Evolutionary conservation across 2,797 vertebrate species (phyloP).

Genomic region (Lacerta bilineata): DNA sequence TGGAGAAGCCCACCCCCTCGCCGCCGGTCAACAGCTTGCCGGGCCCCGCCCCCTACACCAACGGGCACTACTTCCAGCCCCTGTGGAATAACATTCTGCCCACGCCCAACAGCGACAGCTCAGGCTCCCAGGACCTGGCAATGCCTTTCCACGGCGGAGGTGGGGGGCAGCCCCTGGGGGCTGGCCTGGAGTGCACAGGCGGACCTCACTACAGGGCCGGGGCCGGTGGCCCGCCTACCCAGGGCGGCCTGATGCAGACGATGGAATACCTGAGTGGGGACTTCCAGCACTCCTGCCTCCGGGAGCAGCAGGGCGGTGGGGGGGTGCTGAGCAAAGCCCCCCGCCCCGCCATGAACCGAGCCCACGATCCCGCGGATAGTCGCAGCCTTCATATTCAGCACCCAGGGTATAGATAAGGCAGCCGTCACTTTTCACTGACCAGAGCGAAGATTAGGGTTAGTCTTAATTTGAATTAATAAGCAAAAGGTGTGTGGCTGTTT

Average conservation of each 20-base stretch:
- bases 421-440: conserved; percentile 81
- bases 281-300: conserved; percentile 99
- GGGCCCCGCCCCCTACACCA: conserved; percentile 90
- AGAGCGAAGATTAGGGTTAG: conserved; percentile 77
- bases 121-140: conserved; percentile 96
- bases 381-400: conserved; percentile 95
- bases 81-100: conserved; percentile 98
- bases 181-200: conserved; percentile 91
- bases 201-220: conserved; percentile 93
- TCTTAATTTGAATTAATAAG: conserved; percentile 83
- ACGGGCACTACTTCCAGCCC: conserved; percentile 96
- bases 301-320: conserved; percentile 95
- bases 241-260: conserved; percentile 96
- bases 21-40: conserved; percentile 92
- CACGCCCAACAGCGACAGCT: conserved; percentile 99
- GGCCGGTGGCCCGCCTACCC: conserved; percentile 87
- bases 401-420: conserved; percentile 99
- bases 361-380: conserved; percentile 90
- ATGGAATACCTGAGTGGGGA: conserved; percentile 97
- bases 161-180: conserved; percentile 84
- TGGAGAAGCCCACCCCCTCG: conserved; percentile 95
- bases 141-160: conserved; percentile 88
- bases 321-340: conserved; percentile 95
- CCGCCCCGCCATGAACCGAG: conserved; percentile 91
- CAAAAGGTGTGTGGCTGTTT: conserved; percentile 66